Evolutionary conservation across 1,140 invertebrate species (phyloP).

Genomic region (Drosophila nasuta): DNA sequence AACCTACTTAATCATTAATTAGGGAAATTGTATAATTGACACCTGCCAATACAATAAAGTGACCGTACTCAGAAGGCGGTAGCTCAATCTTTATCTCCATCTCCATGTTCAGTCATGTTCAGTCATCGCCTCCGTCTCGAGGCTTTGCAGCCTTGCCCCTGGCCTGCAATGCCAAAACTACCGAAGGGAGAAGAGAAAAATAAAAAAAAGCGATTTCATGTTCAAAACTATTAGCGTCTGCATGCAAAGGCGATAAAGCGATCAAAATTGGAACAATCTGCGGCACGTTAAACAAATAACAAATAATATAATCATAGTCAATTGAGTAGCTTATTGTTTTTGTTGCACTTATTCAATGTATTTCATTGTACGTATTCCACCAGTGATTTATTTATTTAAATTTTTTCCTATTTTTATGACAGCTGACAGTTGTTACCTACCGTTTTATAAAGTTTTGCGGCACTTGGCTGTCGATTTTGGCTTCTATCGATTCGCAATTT

Average conservation of each 20-base stretch:
- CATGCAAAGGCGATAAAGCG: slow-evolving; percentile 55
- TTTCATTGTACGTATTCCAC: slow-evolving; percentile 11
- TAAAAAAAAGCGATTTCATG: slow-evolving; percentile 29
- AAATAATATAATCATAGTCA: slow-evolving; percentile 46
- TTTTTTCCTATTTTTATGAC: slow-evolving; percentile 41
- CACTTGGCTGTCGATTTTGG: slow-evolving; percentile 46
- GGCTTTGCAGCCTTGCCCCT: slow-evolving; percentile 40
- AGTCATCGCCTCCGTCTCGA: background rate
- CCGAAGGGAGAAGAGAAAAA: background rate
- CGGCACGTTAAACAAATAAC: slow-evolving; percentile 48
- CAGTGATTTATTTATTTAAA: slow-evolving; percentile 19
- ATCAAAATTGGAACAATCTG: slow-evolving; percentile 62
- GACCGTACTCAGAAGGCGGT: slow-evolving; percentile 30
- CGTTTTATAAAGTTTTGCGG: slow-evolving; percentile 42
- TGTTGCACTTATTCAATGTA: slow-evolving; percentile 20
- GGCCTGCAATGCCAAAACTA: slow-evolving; percentile 37
- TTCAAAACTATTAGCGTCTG: slow-evolving; percentile 59
- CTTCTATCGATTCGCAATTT: slow-evolving; percentile 38
- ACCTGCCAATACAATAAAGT: slow-evolving; percentile 24
- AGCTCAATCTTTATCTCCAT: background rate
- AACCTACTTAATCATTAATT: slow-evolving; percentile 35
- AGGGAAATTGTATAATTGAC: slow-evolving; percentile 35
- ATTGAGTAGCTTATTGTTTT: slow-evolving; percentile 28
- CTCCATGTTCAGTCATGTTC: background rate
- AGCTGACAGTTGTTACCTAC: slow-evolving; percentile 59